Evolutionary conservation across 2,888 invertebrate species (phyloP).

Genomic region (Agrotis puta): DNA sequence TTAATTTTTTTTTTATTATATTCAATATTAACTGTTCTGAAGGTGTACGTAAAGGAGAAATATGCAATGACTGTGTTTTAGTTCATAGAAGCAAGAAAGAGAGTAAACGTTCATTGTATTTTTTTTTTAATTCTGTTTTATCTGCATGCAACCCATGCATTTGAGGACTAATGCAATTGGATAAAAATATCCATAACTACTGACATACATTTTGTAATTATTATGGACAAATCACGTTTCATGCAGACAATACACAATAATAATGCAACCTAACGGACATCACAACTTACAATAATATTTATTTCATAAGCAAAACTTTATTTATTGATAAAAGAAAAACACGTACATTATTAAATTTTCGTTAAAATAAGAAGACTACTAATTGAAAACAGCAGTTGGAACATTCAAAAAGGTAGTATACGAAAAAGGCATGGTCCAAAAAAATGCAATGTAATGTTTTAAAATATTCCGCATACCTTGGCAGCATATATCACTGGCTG

Average conservation of each 20-base stretch:
- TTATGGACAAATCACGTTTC: conserved; percentile 51
- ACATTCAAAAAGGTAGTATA: conserved; percentile 37
- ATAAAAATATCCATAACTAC: conserved; percentile 20
- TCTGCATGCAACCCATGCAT: conserved; percentile 46
- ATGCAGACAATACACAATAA: conserved; percentile 62
- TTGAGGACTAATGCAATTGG: conserved; percentile 11
- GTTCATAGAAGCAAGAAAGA: conserved; percentile 24
- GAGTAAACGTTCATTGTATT: neutral
- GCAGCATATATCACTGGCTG: conserved; percentile 91
- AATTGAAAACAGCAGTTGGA: conserved; percentile 25
- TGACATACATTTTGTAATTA: conserved; percentile 38
- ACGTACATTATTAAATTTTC: conserved; percentile 3
- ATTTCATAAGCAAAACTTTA: conserved; percentile 7
- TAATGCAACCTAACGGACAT: conserved; percentile 44
- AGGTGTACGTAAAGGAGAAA: neutral
- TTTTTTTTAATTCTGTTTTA: conserved; percentile 11
- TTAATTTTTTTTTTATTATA: too few species aligned
- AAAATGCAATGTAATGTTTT: conserved; percentile 51
- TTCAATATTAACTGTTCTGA: too few species aligned
- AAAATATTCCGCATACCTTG: conserved; percentile 86
- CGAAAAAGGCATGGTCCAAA: conserved; percentile 53
- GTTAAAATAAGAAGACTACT: conserved; percentile 8
- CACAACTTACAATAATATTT: conserved; percentile 26
- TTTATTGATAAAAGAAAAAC: neutral
- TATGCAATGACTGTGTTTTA: conserved; percentile 4